Percentiles rank a stretch among this genome's conserved stretches.
Conservation (phyloP, 2,797 vertebrate genomes). For the Chelidonichthys spinosus region DNA sequence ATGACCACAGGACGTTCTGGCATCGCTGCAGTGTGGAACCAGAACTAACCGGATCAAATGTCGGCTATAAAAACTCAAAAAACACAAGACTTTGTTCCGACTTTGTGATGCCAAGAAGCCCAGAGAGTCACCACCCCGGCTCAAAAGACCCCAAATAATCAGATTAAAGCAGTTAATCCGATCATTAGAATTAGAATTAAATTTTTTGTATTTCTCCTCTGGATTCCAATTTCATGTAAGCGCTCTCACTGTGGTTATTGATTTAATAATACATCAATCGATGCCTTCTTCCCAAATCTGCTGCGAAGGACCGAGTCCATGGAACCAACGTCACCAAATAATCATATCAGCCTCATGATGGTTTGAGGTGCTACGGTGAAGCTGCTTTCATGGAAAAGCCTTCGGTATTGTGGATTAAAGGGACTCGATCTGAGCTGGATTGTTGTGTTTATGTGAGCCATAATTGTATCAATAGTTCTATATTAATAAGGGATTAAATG, state of each 20-base stretch:
- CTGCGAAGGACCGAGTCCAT: constrained; percentile 20
- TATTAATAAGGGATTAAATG: constrained; percentile 9
- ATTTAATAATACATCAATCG: constrained; percentile 52
- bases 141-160: constrained; percentile 32
- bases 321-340: constrained; percentile 31
- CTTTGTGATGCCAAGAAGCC: neutral
- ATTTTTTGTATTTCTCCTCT: constrained; percentile 34
- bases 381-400: neutral
- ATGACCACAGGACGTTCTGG: neutral
- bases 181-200: constrained; percentile 22
- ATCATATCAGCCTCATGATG: constrained; percentile 30
- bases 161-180: constrained; percentile 21
- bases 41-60: neutral
- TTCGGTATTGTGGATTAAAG: neutral
- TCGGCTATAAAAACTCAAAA: neutral
- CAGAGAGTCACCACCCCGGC: constrained; percentile 20
- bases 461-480: constrained; percentile 1
- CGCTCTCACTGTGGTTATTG: constrained; percentile 15
- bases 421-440: neutral
- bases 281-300: neutral
- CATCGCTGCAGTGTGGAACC: neutral
- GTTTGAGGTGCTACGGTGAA: neutral
- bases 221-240: constrained; percentile 26
- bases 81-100: neutral
- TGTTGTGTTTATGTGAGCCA: neutral